Base-by-base conservation (phyloP, 2,888 invertebrate species). In the Andrena haemorrhoa region DNA sequence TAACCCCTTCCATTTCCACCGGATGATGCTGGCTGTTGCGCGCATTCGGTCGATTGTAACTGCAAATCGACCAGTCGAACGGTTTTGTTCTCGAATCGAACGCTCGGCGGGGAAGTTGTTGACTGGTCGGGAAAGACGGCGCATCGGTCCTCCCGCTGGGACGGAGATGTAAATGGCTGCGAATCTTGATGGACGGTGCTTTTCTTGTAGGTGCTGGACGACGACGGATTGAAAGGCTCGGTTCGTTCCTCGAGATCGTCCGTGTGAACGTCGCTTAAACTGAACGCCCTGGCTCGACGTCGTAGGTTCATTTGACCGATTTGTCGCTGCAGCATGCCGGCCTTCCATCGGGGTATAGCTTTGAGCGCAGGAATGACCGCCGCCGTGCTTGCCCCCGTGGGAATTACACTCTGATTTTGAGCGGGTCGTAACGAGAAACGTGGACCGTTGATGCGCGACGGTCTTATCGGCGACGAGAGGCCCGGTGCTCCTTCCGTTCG, bases 241-340 rank as follows among this genome's bases (percentile, higher is more conserved):
- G 51, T 1, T 20, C 47, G 31, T 7, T 77, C 86, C 3, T 73
- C 80, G 0, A 75, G 58, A n/a, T 80, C 71, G 3, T 92, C 90
- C 2, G 89, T 77, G 26, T 92, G 87, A 2, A 94, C 93, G 41
- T 94, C 94, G 74, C 93, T 92, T 5, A 94, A 78, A 70, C 94
- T 94, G 71, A 92, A 93, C 0, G 94, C 94, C 49, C 94, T 81
- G 0, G 86, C 92, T 7, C 93, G 90, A 29, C 90, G 89, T 65
- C 91, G 92, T 29, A 92, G 84, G 69, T 90, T 91, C 73, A 91
- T 89, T 56, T 93, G 91, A 33, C 90, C 90, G 23, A 93, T 92
- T 58, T 94, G 93, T 3, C 94, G 87, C 60, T 93, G 93, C 3
- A 93, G 85, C 89, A 93, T 88, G 0, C 93, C 93, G 6, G 92